These are phyloP conservation scores for Tyrophagus putrescentiae DNA, from an alignment of 1,140 invertebrate genomes.

Conservation along the genomic window DNA sequence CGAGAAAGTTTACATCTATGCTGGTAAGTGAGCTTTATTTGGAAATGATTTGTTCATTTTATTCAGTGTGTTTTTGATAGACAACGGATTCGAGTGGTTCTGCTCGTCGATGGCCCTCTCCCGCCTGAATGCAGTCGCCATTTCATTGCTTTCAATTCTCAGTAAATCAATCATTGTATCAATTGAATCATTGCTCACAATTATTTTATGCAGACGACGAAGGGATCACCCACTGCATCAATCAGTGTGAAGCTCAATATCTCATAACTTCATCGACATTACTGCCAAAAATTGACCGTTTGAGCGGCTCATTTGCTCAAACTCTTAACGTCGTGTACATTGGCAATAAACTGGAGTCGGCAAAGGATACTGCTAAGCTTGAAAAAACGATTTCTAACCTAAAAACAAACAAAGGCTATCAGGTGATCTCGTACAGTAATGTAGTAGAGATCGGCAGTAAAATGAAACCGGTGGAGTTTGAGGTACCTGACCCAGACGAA, in stretches of 20 bases:
- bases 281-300: slow-evolving; percentile 40
- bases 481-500: no score
- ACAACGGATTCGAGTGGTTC: slow-evolving; percentile 40
- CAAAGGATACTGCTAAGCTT: no score
- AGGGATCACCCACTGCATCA: slow-evolving; percentile 83
- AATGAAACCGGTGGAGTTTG: no score
- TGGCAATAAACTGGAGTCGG: no score
- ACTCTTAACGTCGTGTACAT: no score
- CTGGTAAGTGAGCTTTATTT: slow-evolving; percentile 39
- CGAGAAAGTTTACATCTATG: slow-evolving; percentile 34
- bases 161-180: slow-evolving; percentile 10
- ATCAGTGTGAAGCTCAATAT: slow-evolving; percentile 73
- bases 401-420: neutral
- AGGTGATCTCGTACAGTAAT: no score
- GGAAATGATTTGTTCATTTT: no score
- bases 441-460: no score
- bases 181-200: neutral
- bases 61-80: no score
- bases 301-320: no score
- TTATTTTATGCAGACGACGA: slow-evolving; percentile 53
- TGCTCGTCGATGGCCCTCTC: slow-evolving; percentile 36
- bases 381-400: no score
- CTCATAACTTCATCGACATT: slow-evolving; percentile 30
- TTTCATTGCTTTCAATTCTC: slow-evolving; percentile 12
- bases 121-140: slow-evolving; percentile 33